These are phyloP conservation scores for Galleria mellonella DNA, from an alignment of 1,140 invertebrate species.

Conservation along the genomic window DNA sequence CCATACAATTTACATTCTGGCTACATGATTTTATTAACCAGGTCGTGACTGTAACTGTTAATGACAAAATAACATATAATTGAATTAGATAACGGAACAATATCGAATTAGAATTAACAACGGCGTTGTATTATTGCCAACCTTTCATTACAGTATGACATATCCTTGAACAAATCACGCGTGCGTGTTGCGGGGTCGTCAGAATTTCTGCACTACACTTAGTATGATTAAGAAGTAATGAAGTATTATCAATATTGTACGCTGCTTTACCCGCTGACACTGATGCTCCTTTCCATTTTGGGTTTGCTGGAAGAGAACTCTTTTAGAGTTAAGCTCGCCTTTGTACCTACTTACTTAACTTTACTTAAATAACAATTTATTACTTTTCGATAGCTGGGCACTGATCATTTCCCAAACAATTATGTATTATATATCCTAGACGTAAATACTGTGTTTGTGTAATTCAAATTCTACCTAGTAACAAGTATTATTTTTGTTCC, in stretches of 20 bases:
- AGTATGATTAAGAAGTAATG: constrained; percentile 8
- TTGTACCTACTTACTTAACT: no score
- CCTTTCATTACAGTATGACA: constrained; percentile 47
- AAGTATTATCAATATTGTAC: constrained; percentile 1
- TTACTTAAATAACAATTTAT: no score
- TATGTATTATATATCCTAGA: no score
- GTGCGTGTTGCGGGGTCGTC: constrained; percentile 13
- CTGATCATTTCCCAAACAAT: no score
- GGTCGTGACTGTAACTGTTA: constrained; percentile 49
- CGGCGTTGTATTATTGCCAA: constrained; percentile 2
- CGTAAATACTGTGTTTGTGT: no score
- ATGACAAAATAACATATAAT: constrained; percentile 57
- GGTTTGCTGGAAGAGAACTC: no score
- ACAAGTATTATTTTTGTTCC: no score
- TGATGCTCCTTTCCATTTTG: no score
- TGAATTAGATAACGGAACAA: constrained; percentile 55
- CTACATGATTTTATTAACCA: constrained; percentile 25
- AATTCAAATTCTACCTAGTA: no score
- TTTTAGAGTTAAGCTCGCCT: no score
- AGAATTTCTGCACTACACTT: constrained; percentile 2
- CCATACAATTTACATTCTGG: constrained; percentile 31
- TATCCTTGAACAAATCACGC: constrained; percentile 47
- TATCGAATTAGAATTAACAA: constrained; percentile 27
- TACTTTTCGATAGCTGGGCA: no score
- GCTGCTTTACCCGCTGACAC: no score